Evolutionary conservation across 2,113 vertebrate genomes (phyloP), one percentile per base, ranked within the genome.

Genomic region (Atherinomorus stipes): DNA sequence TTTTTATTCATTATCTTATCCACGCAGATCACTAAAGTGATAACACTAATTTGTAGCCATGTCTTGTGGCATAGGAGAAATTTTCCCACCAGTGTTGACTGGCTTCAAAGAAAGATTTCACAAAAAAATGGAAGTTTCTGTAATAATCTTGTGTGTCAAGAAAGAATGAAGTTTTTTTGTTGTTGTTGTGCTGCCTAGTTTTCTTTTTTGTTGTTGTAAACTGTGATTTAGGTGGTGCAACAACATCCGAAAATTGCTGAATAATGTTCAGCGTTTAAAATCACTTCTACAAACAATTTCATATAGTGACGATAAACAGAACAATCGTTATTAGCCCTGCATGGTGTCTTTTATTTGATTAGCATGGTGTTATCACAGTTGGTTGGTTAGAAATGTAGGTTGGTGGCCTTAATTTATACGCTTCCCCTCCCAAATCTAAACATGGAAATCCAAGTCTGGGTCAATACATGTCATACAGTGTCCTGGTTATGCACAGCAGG

Each of bases 371-470:
- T 25, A 23, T 63, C 26, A 54, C 67, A 45, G 38, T 63, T 42
- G 54, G 59, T 65, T 52, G 78, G 19, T 28, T 8, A 60, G 42
- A 73, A 76, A 76, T 49, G 58, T 65, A 60, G 63, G 64, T 42
- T 60, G 49, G 38, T 47, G 45, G 59, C 49, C 60, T 54, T 61
- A 23, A 58, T 81, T 62, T 72, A 21, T 34, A 42, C 22, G 7
- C 38, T 42, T 25, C 38, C 19, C 6, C 9, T 19, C 16, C 44
- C 15, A 56, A 25, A 50, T 61, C 22, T 64, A 16, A 51, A 22
- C 16, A 50, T 31, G 15, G 44, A 68, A 68, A 72, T 65, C 25
- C 42, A 19, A 59, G 26, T 52, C 56, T 40, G 22, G 18, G 5
- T 60, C 70, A 58, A 21, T 26, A 25, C 63, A 68, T 72, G 28